A percentile compares a stretch with the other conserved stretches of the same genome.
phyloP scores from a whole-genome alignment of 2,888 invertebrate genomes.

The Microplitis deprimator region DNA sequence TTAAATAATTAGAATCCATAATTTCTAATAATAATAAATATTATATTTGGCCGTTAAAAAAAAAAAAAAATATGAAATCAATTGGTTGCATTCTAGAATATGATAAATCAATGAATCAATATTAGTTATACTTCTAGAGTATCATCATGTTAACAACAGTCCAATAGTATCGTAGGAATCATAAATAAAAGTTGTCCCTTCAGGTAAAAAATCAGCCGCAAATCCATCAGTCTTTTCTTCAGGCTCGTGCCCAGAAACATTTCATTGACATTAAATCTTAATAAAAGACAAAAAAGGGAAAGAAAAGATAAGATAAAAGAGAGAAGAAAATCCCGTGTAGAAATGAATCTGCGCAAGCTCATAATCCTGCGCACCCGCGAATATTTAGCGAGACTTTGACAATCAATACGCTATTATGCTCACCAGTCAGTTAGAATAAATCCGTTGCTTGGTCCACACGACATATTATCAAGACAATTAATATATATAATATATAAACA shows the following conservation, averaged over 20 bases:
- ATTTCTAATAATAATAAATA: too few species aligned
- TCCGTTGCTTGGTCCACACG: slow-evolving; percentile 13
- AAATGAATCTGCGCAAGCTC: slow-evolving; percentile 27
- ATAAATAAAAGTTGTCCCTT: too few species aligned
- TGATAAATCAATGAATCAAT: background rate
- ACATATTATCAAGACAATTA: background rate
- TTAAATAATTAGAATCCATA: too few species aligned
- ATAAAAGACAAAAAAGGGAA: background rate
- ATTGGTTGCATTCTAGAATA: background rate
- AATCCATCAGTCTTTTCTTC: too few species aligned
- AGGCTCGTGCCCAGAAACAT: too few species aligned
- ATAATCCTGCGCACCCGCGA: slow-evolving; percentile 38
- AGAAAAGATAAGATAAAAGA: background rate
- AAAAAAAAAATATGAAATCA: background rate
- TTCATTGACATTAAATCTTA: background rate
- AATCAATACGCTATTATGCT: slow-evolving; percentile 64
- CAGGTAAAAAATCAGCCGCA: too few species aligned
- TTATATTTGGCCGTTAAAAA: background rate
- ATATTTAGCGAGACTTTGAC: slow-evolving; percentile 15
- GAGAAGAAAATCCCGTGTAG: background rate
- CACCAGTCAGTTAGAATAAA: slow-evolving; percentile 22
- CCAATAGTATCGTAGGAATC: too few species aligned
- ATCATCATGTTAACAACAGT: background rate
- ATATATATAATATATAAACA: slow-evolving; percentile 11
- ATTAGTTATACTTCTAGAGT: background rate